A percentile compares a stretch with the other conserved stretches of the same genome.
Evolutionary conservation across 2,888 invertebrate species (phyloP).

Genomic region (Eupithecia subumbrata): DNA sequence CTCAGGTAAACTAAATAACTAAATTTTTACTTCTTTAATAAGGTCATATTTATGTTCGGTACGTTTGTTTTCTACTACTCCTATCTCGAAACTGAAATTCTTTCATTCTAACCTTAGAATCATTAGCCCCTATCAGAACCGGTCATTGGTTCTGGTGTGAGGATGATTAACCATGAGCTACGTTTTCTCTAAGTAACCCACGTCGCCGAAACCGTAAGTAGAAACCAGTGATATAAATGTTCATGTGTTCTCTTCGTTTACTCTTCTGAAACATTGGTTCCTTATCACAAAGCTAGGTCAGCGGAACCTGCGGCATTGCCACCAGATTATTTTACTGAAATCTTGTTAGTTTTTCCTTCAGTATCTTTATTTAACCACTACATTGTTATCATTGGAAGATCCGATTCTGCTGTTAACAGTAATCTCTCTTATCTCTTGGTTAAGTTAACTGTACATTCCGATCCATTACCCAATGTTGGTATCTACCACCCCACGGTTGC

Average conservation of each 20-base stretch:
- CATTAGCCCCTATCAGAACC: background rate
- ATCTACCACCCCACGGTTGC: background rate
- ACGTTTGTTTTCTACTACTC: background rate
- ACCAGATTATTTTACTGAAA: constrained; percentile 19
- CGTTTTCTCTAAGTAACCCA: background rate
- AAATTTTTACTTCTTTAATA: background rate
- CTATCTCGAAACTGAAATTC: background rate
- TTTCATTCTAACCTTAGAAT: background rate
- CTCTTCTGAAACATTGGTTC: background rate
- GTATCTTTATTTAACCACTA: constrained; percentile 36
- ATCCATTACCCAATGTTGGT: constrained; percentile 15
- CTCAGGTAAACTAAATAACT: background rate
- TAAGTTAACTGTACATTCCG: constrained; percentile 60
- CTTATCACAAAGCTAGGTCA: constrained; percentile 12
- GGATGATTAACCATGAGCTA: background rate
- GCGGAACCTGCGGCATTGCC: constrained; percentile 4
- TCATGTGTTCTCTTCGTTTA: background rate
- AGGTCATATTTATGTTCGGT: background rate
- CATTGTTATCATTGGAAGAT: constrained; percentile 37
- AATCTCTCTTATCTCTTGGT: constrained; percentile 65
- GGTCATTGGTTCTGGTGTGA: background rate
- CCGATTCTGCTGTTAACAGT: constrained; percentile 41
- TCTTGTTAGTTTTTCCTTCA: constrained; percentile 34
- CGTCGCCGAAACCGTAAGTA: background rate
- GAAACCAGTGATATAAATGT: background rate